Evolutionary conservation across 2,797 vertebrate genomes (phyloP), one percentile per base, ranked within the genome.

Genomic region (Onychomys arenicola): DNA sequence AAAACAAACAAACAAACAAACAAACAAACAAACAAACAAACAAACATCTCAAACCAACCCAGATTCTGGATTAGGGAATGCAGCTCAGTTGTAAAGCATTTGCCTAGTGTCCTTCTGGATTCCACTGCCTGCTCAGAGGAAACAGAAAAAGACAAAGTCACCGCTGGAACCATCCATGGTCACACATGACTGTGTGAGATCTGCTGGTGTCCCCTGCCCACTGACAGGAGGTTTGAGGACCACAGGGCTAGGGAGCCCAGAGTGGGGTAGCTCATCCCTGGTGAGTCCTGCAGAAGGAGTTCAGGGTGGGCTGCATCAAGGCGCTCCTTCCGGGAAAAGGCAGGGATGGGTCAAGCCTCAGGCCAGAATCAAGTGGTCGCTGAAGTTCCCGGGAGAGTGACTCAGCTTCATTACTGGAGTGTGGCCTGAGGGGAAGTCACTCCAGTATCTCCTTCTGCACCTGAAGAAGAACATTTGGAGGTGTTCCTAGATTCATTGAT

Each of bases 281-380:
- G 17, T 0, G 0, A 57, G 16, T 5, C 5, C 34, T 0, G 0
- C 21, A 57, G 84, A 6, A 37, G 57, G 11, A 52, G 25, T 0
- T 0, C 63, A n/a, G 25, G 65, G 2, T 0, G 1, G 69, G 76
- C 10, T 40, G 25, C 27, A 81, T 81, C 61, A 34, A 52, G 57
- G 17, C 16, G 21, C 55, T 14, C 10, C 1, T 17, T 13, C 34
- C 0, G 1, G 55, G 19, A n/a, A 34, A 34, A 37, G 57, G 73
- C 27, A 19, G 6, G 21, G 5, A 65, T 17, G 1, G 65, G 76
- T 43, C 40, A 8, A 32, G 29, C 2, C 12, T 19, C 71, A 0
- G 40, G 67, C 29, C 16, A 46, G 63, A n/a, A 13, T 65, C 29
- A 27, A 57, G 37, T 4, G 6, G 25, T 37, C n/a, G n/a, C 1